These are phyloP conservation scores for Vultur gryphus DNA, from an alignment of 2,797 vertebrate genomes.

Conservation along the genomic window DNA sequence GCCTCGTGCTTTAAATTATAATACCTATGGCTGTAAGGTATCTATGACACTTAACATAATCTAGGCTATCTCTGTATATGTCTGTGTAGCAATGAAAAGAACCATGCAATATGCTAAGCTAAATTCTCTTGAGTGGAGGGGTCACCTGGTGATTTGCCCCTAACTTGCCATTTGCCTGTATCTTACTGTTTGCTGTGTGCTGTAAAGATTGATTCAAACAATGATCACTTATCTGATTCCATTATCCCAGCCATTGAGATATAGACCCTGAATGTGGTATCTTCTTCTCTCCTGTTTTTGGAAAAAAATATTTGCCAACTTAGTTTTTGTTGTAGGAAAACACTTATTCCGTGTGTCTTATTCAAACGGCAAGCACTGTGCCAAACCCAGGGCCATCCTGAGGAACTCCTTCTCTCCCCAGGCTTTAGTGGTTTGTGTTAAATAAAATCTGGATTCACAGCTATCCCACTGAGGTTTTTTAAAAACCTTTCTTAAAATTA, in stretches of 20 bases:
- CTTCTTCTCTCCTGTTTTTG: neutral
- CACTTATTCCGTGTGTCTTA: neutral
- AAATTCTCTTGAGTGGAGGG: neutral
- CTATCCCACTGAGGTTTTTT: neutral
- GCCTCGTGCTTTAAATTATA: neutral
- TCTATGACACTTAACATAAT: neutral
- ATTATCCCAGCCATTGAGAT: neutral
- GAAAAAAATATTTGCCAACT: neutral
- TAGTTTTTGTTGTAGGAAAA: neutral
- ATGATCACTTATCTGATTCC: neutral
- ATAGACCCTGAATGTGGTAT: neutral
- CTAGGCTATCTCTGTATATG: neutral
- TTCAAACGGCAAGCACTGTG: neutral
- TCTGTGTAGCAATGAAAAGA: neutral
- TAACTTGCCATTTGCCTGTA: neutral
- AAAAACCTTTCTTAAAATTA: neutral
- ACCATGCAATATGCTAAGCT: neutral
- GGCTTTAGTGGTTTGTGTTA: constrained; percentile 2
- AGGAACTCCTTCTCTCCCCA: neutral
- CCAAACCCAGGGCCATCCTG: neutral
- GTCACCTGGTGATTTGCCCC: neutral
- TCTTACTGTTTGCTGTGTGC: neutral
- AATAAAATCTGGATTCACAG: neutral
- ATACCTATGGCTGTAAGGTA: neutral
- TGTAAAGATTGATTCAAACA: neutral